Conservation (phyloP, 2,888 invertebrate species). For the Ischnura elegans region DNA sequence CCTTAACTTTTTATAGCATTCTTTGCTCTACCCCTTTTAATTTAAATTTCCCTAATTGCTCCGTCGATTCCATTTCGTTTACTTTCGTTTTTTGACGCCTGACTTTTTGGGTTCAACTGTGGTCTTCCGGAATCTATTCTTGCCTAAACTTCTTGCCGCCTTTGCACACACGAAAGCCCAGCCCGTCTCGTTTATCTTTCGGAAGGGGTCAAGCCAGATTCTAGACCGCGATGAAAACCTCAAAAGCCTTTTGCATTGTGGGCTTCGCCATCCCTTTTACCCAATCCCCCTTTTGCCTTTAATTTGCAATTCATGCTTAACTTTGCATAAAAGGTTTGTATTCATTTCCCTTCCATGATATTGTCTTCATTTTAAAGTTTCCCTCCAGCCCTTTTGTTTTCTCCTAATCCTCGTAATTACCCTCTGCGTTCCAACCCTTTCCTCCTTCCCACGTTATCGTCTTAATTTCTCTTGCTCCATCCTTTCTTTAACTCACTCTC, state of each 20-base stretch:
- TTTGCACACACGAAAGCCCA: not conserved
- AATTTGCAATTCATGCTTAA: not conserved
- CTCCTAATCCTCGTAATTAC: not conserved
- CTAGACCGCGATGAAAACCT: not conserved
- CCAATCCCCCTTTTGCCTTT: not conserved
- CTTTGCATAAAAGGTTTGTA: slow-evolving; percentile 1
- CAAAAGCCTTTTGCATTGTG: not conserved
- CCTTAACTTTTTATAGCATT: no score
- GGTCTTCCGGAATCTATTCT: not conserved
- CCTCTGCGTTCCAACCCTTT: not conserved
- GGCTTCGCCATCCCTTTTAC: not conserved
- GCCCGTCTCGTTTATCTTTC: not conserved
- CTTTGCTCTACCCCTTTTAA: no score
- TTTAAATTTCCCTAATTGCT: no score
- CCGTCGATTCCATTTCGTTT: no score
- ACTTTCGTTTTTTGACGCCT: not conserved
- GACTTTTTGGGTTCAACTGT: not conserved
- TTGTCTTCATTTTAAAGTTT: slow-evolving; percentile 16
- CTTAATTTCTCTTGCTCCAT: not conserved
- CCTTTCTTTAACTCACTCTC: not conserved
- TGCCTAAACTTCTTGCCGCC: not conserved
- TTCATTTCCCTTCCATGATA: not conserved
- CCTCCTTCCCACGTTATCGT: not conserved
- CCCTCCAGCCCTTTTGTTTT: not conserved
- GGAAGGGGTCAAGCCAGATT: not conserved